These are phyloP conservation scores for Pinctada fucata DNA, from an alignment of 2,888 invertebrate genomes.

Conservation along the genomic window DNA sequence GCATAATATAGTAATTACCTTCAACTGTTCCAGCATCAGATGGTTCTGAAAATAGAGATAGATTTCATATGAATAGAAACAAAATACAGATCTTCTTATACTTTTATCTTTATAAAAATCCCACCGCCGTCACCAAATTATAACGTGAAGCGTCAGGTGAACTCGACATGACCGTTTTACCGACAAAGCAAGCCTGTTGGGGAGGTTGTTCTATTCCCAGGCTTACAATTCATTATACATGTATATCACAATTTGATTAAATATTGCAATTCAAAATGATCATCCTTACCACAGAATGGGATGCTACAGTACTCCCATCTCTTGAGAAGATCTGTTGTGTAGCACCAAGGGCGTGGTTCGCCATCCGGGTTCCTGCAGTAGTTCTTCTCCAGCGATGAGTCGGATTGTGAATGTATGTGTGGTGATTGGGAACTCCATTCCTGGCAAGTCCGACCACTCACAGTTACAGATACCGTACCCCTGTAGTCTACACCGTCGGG, in stretches of 20 bases:
- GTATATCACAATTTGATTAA: not conserved
- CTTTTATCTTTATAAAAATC: no score
- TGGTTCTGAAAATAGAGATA: not conserved
- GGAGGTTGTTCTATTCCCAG: no score
- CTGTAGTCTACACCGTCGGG: constrained; percentile 9
- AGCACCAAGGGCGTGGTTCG: constrained; percentile 17
- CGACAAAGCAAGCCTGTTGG: no score
- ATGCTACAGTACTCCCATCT: constrained; percentile 24
- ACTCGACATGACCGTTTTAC: no score
- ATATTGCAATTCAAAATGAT: not conserved
- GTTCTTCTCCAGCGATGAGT: constrained; percentile 5
- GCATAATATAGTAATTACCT: not conserved
- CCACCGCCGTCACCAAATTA: no score
- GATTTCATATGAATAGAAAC: no score
- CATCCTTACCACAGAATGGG: constrained; percentile 9
- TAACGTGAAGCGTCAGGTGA: no score
- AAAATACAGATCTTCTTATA: no score
- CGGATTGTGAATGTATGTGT: not conserved
- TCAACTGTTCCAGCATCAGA: not conserved
- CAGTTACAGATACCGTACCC: constrained; percentile 13
- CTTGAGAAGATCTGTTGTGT: constrained; percentile 17
- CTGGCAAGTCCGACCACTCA: constrained; percentile 15
- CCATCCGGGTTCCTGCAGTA: constrained; percentile 21
- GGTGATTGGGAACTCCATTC: constrained; percentile 14
- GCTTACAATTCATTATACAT: no score